Evolutionary conservation across 2,113 vertebrate genomes (phyloP).

Genomic region (Amblyopsis rosae): DNA sequence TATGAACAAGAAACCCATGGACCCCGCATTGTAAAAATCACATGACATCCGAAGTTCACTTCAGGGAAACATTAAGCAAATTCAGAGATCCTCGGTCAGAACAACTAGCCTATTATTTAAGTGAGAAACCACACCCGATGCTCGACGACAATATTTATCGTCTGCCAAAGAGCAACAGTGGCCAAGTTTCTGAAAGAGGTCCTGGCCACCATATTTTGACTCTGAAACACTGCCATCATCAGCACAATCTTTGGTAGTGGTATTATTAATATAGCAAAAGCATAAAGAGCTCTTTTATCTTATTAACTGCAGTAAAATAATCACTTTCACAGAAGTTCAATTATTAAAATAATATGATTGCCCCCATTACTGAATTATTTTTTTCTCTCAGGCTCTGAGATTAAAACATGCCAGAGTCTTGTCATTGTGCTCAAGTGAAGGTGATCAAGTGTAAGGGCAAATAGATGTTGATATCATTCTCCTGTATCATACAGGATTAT

Average conservation of each 20-base stretch:
- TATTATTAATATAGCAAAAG: too few relatives aligned
- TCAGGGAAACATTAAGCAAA: slow-evolving; percentile 12
- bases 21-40: too few relatives aligned
- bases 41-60: background rate
- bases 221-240: background rate
- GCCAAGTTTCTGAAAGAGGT: slow-evolving; percentile 1
- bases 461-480: too few relatives aligned
- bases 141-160: slow-evolving; percentile 22
- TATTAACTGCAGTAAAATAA: too few relatives aligned
- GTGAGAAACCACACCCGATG: slow-evolving; percentile 53
- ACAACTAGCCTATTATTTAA: slow-evolving; percentile 26
- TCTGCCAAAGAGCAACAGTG: slow-evolving; percentile 9
- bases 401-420: background rate
- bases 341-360: too few relatives aligned
- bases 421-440: too few relatives aligned
- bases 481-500: too few relatives aligned
- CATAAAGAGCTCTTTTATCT: too few relatives aligned
- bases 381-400: background rate
- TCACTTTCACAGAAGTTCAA: too few relatives aligned
- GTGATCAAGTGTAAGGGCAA: too few relatives aligned
- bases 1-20: too few relatives aligned
- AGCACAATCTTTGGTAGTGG: background rate
- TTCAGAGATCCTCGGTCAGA: slow-evolving; percentile 14
- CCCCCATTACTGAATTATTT: too few relatives aligned
- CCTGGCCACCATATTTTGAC: background rate